Evolutionary conservation across 2,888 invertebrate genomes (phyloP).

Genomic region (Graphium colonna): DNA sequence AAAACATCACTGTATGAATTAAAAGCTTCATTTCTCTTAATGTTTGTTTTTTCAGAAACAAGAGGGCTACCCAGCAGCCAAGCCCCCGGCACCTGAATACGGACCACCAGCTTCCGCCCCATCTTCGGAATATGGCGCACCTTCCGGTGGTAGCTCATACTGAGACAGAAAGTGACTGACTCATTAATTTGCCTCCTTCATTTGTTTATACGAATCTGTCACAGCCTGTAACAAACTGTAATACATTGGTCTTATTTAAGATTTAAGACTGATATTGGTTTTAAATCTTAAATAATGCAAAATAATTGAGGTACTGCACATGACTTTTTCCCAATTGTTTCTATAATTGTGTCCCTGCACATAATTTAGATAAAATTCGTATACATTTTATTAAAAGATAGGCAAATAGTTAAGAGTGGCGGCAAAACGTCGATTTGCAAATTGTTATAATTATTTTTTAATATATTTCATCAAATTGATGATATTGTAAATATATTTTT

Average conservation of each 20-base stretch:
- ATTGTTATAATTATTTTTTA: slow-evolving; percentile 34
- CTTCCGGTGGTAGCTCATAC: slow-evolving; percentile 52
- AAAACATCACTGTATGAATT: no score
- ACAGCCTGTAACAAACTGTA: no score
- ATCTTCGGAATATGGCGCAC: slow-evolving; percentile 82
- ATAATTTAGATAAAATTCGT: neutral
- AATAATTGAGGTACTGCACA: no score
- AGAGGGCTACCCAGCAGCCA: slow-evolving; percentile 79
- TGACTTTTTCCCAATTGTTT: no score
- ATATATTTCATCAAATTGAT: slow-evolving; percentile 76
- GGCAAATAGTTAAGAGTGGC: slow-evolving; percentile 27
- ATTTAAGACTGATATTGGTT: neutral
- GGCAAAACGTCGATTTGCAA: slow-evolving; percentile 50
- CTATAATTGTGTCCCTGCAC: neutral
- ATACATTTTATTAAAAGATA: neutral
- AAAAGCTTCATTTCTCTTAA: no score
- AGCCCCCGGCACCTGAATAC: slow-evolving; percentile 58
- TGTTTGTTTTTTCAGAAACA: slow-evolving; percentile 68
- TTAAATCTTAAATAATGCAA: neutral
- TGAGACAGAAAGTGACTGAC: slow-evolving; percentile 36
- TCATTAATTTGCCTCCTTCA: slow-evolving; percentile 36
- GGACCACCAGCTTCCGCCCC: slow-evolving; percentile 73
- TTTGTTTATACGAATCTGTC: no score
- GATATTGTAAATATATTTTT: slow-evolving; percentile 77
- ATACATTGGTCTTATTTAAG: no score